Evolutionary conservation across 2,113 vertebrate species (phyloP).

Genomic region (Myrmecobius fasciatus): DNA sequence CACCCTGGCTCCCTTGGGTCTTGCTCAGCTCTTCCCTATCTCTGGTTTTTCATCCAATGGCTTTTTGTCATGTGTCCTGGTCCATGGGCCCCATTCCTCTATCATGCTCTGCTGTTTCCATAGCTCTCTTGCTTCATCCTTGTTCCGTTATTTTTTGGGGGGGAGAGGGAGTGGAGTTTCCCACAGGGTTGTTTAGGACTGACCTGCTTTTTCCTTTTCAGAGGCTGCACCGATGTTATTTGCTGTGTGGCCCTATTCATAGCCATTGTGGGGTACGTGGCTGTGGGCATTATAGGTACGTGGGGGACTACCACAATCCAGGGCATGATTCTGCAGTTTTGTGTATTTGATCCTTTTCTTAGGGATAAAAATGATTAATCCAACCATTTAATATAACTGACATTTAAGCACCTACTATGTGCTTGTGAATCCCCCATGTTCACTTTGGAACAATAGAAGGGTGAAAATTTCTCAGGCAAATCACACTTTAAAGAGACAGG

Average conservation of each 20-base stretch:
- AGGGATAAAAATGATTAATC: neutral
- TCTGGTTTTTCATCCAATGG: neutral
- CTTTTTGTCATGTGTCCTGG: neutral
- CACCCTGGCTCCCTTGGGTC: neutral
- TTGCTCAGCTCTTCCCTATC: neutral
- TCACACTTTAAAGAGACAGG: neutral
- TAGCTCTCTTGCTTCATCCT: neutral
- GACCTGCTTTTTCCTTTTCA: slow-evolving; percentile 66
- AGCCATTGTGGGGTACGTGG: slow-evolving; percentile 90
- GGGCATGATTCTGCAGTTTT: too few species aligned
- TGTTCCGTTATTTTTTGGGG: neutral
- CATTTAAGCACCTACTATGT: neutral
- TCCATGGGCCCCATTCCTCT: neutral
- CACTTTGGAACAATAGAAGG: neutral
- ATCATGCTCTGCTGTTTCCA: neutral
- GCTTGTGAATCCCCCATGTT: neutral
- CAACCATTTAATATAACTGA: neutral
- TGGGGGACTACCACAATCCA: neutral
- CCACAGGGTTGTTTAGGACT: neutral
- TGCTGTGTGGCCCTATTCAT: slow-evolving; percentile 92
- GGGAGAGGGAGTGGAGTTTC: too few species aligned
- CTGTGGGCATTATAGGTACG: slow-evolving; percentile 93
- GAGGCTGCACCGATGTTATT: slow-evolving; percentile 93
- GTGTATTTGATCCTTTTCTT: neutral
- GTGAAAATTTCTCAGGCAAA: neutral